These are phyloP conservation scores for Petrocephalus sullivani DNA, from an alignment of 2,797 vertebrate genomes.

Conservation along the genomic window DNA sequence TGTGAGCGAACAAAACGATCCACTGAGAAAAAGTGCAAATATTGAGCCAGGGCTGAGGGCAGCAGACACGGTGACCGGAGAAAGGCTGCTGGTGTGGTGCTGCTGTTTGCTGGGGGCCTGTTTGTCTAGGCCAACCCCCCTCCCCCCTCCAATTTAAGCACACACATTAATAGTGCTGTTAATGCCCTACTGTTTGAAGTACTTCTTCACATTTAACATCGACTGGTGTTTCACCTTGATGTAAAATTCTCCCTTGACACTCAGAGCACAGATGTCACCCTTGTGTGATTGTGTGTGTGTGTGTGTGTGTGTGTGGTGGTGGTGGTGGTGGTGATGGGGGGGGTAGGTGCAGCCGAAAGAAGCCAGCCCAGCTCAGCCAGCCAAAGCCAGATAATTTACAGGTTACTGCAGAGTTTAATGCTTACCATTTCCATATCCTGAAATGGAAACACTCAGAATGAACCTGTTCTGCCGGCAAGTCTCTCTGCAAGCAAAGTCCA, in stretches of 20 bases:
- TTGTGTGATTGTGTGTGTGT: not conserved
- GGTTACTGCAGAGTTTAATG: not conserved
- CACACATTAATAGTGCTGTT: constrained; percentile 69
- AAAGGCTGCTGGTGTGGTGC: constrained; percentile 39
- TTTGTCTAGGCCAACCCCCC: constrained; percentile 57
- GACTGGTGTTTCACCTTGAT: constrained; percentile 57
- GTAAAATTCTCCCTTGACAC: constrained; percentile 29
- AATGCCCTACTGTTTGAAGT: constrained; percentile 58
- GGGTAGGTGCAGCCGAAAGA: no score
- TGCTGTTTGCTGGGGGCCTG: constrained; percentile 54
- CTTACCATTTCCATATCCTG: not conserved
- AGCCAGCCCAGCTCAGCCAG: no score
- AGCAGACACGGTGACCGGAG: constrained; percentile 41
- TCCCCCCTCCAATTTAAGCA: constrained; percentile 54
- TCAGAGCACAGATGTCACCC: constrained; percentile 32
- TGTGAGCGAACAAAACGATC: constrained; percentile 20
- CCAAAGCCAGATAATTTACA: not conserved
- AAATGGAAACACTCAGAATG: not conserved
- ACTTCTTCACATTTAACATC: constrained; percentile 63
- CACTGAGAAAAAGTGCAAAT: constrained; percentile 34
- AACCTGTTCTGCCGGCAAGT: not conserved
- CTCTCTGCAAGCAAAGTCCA: not conserved
- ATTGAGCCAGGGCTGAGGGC: constrained; percentile 9
- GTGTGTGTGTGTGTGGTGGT: not conserved
- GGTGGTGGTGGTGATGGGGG: no score